These are phyloP conservation scores for Andrena praecox DNA, from an alignment of 2,888 invertebrate genomes.

Conservation along the genomic window DNA sequence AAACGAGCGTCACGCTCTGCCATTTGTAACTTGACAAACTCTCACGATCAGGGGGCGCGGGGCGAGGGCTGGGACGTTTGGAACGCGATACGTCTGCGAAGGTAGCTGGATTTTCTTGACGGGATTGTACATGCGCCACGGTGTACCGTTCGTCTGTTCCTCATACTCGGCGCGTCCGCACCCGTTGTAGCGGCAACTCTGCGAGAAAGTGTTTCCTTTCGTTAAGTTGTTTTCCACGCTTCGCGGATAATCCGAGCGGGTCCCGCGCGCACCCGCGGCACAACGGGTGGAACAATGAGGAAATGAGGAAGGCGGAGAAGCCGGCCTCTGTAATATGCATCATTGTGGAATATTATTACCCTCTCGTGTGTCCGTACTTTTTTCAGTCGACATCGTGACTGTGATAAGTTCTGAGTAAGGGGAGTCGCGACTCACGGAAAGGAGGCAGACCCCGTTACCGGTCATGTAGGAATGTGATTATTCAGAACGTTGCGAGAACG, in stretches of 20 bases:
- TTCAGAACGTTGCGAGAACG: background rate
- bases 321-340: background rate
- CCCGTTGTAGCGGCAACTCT: slow-evolving; percentile 60
- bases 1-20: slow-evolving; percentile 59
- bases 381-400: background rate
- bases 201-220: slow-evolving; percentile 79
- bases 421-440: background rate
- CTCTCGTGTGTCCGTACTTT: background rate
- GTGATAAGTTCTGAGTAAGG: background rate
- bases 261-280: slow-evolving; percentile 31
- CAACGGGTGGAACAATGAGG: slow-evolving; percentile 47
- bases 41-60: slow-evolving; percentile 51
- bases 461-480: background rate
- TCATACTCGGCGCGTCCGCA: slow-evolving; percentile 36
- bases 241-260: slow-evolving; percentile 70
- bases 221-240: slow-evolving; percentile 76
- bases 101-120: slow-evolving; percentile 28
- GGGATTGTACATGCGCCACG: slow-evolving; percentile 26
- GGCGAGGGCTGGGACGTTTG: background rate
- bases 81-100: slow-evolving; percentile 35
- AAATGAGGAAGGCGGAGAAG: slow-evolving; percentile 34
- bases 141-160: slow-evolving; percentile 48
- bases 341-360: slow-evolving; percentile 16
- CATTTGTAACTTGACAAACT: slow-evolving; percentile 55
- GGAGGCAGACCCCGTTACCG: background rate